Evolutionary conservation across 2,113 vertebrate species (phyloP), one percentile per base, ranked within the genome.

Genomic region (Meriones unguiculatus): DNA sequence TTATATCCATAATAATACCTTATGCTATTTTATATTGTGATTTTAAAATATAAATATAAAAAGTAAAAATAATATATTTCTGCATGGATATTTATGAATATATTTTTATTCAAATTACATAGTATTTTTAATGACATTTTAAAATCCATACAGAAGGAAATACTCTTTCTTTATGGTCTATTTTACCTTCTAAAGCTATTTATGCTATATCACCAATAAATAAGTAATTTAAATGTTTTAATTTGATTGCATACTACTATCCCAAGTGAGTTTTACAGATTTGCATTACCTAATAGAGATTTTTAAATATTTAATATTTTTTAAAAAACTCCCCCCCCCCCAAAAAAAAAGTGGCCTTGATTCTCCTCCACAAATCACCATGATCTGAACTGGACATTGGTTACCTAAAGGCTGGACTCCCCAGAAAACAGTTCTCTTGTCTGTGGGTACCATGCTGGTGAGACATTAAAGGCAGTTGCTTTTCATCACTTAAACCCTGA

Each of bases 401-500:
- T 87, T 14, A 80, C 38, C 14, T 87, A 82, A 86, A 50, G 82
- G 35, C 52, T 38, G 46, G 65, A 7, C 78, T 91, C 10, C 50
- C 57, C 76, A 73, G 67, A 84, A 93, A 92, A 80, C 64, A 93
- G 84, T 25, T 93, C 64, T 88, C 24, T 54, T 46, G 77, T 85
- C 13, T 38, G 38, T 11, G 88, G 88, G 73, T 25, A 87, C n/a
- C n/a, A 38, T 35, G 73, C 57, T 73, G 38, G 35, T 57, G 46
- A 67, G 82, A 76, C 70, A 62, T 17, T 93, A 96, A 88, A 0
- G 91, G 80, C 15, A 78, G 90, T 72, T 69, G 8, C 5, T 0
- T 67, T 87, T 62, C 22, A 87, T 41, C 90, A 93, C 72, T 95
- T 84, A 86, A 62, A 84, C 67, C 85, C 84, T 89, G 86, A 94